Percentiles rank a stretch among this genome's conserved stretches.
phyloP scores from a whole-genome alignment of 2,797 vertebrate genomes.

The Acipenser transmontanus region DNA sequence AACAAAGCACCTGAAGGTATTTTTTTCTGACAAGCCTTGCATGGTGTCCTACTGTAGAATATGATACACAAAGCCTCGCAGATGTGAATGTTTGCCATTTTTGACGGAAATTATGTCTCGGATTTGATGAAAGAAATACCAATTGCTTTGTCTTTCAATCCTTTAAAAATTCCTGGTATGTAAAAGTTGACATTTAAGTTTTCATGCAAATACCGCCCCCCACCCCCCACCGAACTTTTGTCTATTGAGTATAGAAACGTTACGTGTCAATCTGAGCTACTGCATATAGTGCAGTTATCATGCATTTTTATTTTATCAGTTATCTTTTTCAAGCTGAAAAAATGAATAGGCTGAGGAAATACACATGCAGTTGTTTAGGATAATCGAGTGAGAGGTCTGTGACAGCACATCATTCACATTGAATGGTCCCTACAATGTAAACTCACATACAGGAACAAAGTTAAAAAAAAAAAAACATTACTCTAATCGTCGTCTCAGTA shows the following conservation, averaged over 20 bases:
- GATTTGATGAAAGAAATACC: constrained; percentile 24
- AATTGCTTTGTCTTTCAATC: constrained; percentile 17
- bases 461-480: too few species aligned
- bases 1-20: too few species aligned
- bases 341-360: too few species aligned
- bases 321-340: too few species aligned
- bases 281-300: not conserved
- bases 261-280: not conserved
- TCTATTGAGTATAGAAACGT: not conserved
- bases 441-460: too few species aligned
- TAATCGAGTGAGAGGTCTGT: too few species aligned
- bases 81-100: not conserved
- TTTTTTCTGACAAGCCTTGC: not conserved
- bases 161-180: constrained; percentile 17
- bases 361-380: too few species aligned
- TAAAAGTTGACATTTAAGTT: not conserved
- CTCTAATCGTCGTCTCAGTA: too few species aligned
- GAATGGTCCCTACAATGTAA: too few species aligned
- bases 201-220: not conserved
- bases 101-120: constrained; percentile 4
- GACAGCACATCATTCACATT: too few species aligned
- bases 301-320: not conserved
- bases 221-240: too few species aligned
- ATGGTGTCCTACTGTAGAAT: constrained; percentile 9
- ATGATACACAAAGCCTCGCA: constrained; percentile 10